Evolutionary conservation across 2,797 vertebrate species (phyloP), one percentile per base, ranked within the genome.

Genomic region (Enteromius thamalakanensis): DNA sequence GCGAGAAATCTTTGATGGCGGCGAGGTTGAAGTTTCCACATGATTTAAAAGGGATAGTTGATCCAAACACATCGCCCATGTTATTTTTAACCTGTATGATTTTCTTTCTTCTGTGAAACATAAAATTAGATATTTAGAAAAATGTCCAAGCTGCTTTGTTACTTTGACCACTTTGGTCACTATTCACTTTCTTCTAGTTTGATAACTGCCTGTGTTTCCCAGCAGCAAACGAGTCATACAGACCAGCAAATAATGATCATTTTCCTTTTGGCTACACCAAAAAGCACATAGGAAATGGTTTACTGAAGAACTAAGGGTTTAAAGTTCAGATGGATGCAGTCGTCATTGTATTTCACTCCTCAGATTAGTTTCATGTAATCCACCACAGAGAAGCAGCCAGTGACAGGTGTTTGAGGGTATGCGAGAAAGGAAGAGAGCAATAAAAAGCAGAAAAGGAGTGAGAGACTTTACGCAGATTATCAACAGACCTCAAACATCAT

Each of bases 1-100:
- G 88, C 75, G 79, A 80, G 60, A 78, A 15, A 60, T 80, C 90
- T 85, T 85, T 88, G 85, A 86, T 86, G 62, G 11, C 32, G 40
- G 75, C 1, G 19, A 70, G 40, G 62, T 75, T 47, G 64, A 74
- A 74, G 47, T 67, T 86, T 74, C 37, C 14, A 32, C 4, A 12
- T 6, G 32, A 55, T 71, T 80, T 58, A 70, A 78, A 42, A 78
- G 55, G 14, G 75, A 62, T 62, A 45, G 75, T 23, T 58, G 55
- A 62, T 9, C 9, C 49, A 55, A 74, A 74, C 53, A 17, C 4
- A 5, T 40, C 0, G 0, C 32, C 51, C 19, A 37, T 4, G 7
- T 76, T n/a, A 17, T 26, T 76, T 23, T 75, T n/a, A 75, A 75
- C 71, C 49, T 75, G 32, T 15, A 23, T n/a, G 49, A 74, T 51